These are phyloP conservation scores for Byasa hedistus DNA, from an alignment of 2,888 invertebrate species.

Conservation along the genomic window DNA sequence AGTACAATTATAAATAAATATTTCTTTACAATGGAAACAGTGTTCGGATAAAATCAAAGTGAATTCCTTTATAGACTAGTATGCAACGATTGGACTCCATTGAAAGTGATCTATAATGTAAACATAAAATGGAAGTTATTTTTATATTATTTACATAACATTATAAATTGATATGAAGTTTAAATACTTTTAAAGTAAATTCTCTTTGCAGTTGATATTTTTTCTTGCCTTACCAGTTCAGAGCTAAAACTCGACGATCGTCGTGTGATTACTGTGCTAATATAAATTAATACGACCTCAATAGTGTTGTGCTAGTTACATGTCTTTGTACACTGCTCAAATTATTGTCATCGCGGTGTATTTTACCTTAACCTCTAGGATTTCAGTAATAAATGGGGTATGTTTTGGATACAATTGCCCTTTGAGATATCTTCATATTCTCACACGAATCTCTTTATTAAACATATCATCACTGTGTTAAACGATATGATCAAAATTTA, in stretches of 20 bases:
- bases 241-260: not conserved
- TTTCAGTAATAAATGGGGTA: not conserved
- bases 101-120: not conserved
- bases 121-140: not conserved
- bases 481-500: not conserved
- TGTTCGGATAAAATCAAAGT: too few species aligned
- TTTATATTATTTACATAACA: slow-evolving; percentile 1
- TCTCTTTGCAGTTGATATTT: not conserved
- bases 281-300: not conserved
- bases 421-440: not conserved
- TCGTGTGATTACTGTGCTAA: not conserved
- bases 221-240: not conserved
- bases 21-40: too few species aligned
- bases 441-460: not conserved
- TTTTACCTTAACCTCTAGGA: not conserved
- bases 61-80: not conserved
- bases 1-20: too few species aligned
- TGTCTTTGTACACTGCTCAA: not conserved
- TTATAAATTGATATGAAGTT: not conserved
- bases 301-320: not conserved
- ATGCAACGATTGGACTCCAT: not conserved
- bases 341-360: not conserved
- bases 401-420: not conserved
- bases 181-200: not conserved
- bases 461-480: not conserved